Percentiles rank a stretch among this genome's conserved stretches.
Evolutionary conservation across 2,113 vertebrate species (phyloP).

Genomic region (Cebidichthys violaceus): DNA sequence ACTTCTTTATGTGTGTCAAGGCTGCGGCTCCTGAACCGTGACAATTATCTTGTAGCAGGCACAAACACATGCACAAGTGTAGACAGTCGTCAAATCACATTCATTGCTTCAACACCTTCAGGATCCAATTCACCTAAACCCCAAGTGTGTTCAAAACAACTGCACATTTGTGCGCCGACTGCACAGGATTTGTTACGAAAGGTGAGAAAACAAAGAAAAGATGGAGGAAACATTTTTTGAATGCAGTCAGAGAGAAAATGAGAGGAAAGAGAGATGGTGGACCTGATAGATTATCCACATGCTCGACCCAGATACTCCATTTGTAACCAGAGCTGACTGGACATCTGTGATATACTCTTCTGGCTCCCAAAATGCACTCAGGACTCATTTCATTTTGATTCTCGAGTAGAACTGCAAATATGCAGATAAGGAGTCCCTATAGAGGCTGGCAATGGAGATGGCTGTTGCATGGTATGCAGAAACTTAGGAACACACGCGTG

Average conservation of each 20-base stretch:
- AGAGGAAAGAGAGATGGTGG: constrained; percentile 57
- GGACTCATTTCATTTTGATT: constrained; percentile 64
- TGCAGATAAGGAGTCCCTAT: constrained; percentile 64
- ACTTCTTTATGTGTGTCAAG: constrained; percentile 27
- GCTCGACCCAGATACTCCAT: constrained; percentile 68
- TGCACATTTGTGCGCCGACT: not conserved
- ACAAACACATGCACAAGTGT: not conserved
- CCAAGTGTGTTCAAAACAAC: not conserved
- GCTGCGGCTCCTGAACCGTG: constrained; percentile 5
- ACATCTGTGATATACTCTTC: constrained; percentile 75
- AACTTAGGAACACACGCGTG: constrained; percentile 14
- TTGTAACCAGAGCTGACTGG: constrained; percentile 70
- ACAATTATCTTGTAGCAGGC: constrained; percentile 17
- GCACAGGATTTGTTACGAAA: constrained; percentile 7
- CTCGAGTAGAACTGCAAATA: constrained; percentile 57
- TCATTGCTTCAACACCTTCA: constrained; percentile 2
- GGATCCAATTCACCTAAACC: not conserved
- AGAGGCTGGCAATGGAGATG: constrained; percentile 63
- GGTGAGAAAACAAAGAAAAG: constrained; percentile 17
- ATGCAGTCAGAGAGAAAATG: constrained; percentile 31
- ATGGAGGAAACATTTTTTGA: not conserved
- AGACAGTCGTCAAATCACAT: not conserved
- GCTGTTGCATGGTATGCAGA: constrained; percentile 53
- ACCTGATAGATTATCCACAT: constrained; percentile 76
- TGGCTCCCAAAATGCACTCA: constrained; percentile 70